Percentiles rank a stretch among this genome's conserved stretches.
Conservation (phyloP, 2,113 vertebrate species). For the Candoia aspera region DNA sequence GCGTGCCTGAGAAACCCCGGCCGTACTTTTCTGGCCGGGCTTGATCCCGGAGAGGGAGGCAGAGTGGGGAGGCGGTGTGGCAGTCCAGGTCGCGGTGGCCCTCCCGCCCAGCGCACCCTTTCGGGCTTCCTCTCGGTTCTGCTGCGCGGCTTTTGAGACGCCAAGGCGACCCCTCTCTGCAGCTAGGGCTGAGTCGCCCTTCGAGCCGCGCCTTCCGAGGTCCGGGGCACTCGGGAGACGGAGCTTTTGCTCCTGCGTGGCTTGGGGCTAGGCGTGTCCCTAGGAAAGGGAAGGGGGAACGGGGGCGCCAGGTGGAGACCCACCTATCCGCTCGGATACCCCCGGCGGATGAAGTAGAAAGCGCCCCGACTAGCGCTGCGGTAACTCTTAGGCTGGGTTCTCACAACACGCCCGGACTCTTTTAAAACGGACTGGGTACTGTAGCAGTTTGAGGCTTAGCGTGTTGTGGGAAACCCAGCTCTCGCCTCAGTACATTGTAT, state of each 20-base stretch:
- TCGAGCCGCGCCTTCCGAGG: background rate
- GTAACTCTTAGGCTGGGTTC: background rate
- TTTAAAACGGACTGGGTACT: background rate
- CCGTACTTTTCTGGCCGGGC: background rate
- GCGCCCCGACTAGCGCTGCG: background rate
- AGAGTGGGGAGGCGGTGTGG: background rate
- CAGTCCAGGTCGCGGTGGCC: background rate
- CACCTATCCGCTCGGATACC: background rate
- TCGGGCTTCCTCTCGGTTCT: background rate
- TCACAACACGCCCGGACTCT: background rate
- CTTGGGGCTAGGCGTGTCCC: background rate
- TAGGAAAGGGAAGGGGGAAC: background rate
- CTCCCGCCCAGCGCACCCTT: background rate
- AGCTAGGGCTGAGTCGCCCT: background rate
- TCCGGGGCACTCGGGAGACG: background rate
- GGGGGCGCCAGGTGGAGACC: background rate
- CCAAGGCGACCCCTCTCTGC: background rate
- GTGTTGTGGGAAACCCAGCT: background rate
- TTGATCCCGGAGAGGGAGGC: background rate
- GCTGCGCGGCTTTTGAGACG: background rate
- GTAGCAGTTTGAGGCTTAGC: background rate
- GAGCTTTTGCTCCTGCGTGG: background rate
- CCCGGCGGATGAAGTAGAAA: background rate
- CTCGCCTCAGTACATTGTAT: background rate
- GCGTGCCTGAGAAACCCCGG: background rate